Evolutionary conservation across 1,140 invertebrate species (phyloP), one percentile per base, ranked within the genome.

Genomic region (Zaprionus inermis): DNA sequence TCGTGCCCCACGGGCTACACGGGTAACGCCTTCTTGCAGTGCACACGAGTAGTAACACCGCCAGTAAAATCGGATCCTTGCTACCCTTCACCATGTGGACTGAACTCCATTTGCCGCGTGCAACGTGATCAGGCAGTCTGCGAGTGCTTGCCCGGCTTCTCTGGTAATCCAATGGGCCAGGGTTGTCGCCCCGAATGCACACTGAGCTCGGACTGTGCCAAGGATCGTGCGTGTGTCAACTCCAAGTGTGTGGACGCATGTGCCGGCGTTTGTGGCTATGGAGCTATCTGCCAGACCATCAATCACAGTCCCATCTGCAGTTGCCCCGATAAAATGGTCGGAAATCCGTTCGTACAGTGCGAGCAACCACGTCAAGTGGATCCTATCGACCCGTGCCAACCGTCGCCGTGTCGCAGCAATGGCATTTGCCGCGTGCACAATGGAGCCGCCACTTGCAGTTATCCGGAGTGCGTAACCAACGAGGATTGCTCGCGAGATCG

Each of bases 381-480:
- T 66, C 92, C 92, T 71, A 79, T 78, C 12, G 95, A 97, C 92
- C 96, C 96, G 3, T 98, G 97, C 91, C 95, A 95, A 85, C 96
- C 96, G 22, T 96, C 95, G 20, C 96, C 96, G 1, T 97, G 97
- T 81, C 94, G 95, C 52, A 94, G 94, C 20, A 97, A 97, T 78
- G 97, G 97, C 3, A 95, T 96, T 72, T 98, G 97, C 83, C 93
- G 94, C 46, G 95, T 97, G 0, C 93, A 94, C 12, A 95, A 95
- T 74, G 95, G 94, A 22, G 92, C 93, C 6, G 96, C 97, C 3
- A 93, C 94, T 36, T 97, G 97, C 86, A 94, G 94, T 6, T 98
- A 98, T 92, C 96, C 97, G 1, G 97, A 97, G 92, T 97, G 97
- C 92, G 93, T 97, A 10, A 96, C 96, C 32, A 97, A 97, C 83